Conservation (phyloP, 2,797 vertebrate species). For the Scolopax rusticola region DNA sequence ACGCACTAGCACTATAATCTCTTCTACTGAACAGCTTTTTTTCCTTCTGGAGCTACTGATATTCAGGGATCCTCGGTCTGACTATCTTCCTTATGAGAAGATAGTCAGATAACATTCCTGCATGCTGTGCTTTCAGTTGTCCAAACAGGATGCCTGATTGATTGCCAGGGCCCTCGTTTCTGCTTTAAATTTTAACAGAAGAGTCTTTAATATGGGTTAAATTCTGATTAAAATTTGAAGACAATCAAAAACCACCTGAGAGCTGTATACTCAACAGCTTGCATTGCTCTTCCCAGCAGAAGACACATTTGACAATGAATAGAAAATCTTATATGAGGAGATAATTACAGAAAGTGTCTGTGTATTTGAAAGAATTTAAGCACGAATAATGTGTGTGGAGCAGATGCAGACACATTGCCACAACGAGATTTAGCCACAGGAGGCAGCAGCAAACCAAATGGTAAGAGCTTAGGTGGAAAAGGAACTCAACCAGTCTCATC, state of each 20-base stretch:
- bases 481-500: not conserved
- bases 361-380: not conserved
- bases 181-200: not conserved
- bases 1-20: not conserved
- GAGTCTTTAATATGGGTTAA: not conserved
- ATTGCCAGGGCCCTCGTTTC: not conserved
- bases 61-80: not conserved
- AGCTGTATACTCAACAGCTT: not conserved
- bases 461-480: not conserved
- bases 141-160: not conserved
- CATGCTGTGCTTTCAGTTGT: not conserved
- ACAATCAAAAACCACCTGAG: not conserved
- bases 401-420: not conserved
- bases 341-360: not conserved
- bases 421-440: not conserved
- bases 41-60: not conserved
- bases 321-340: not conserved
- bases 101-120: not conserved
- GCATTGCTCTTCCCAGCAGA: not conserved
- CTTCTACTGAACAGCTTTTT: not conserved
- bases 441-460: not conserved
- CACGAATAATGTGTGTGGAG: not conserved
- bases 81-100: not conserved
- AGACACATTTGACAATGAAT: not conserved
- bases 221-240: not conserved